Conservation (phyloP, 2,888 invertebrate genomes). For the Lomographa bimaculata region DNA sequence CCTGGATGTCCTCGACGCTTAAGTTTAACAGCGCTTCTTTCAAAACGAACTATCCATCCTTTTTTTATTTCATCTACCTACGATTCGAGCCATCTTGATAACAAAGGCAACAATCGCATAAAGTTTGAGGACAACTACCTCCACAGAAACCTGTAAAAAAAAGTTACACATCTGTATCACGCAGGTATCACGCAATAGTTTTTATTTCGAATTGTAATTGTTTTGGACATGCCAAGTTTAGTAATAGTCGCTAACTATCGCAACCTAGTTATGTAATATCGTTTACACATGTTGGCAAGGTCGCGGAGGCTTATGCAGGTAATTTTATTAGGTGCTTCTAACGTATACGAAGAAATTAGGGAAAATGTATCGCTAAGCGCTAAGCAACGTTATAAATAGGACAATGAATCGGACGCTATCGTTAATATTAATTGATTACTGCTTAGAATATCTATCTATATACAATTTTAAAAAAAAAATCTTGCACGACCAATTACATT, state of each 20-base stretch:
- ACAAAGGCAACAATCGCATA: conserved; percentile 11
- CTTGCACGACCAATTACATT: no score
- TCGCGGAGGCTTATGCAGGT: conserved; percentile 32
- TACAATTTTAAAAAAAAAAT: no score
- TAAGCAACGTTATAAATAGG: no score
- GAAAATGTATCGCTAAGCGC: not conserved
- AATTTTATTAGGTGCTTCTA: conserved; percentile 15
- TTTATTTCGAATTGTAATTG: conserved; percentile 51
- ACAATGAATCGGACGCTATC: no score
- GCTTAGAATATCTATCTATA: no score
- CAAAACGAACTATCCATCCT: no score
- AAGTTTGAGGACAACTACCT: conserved; percentile 23
- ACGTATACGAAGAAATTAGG: conserved; percentile 1
- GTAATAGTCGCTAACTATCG: conserved; percentile 46
- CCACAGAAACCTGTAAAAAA: conserved; percentile 16
- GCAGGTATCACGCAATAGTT: conserved; percentile 43
- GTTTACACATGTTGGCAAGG: conserved; percentile 63
- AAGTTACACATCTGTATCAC: conserved; percentile 41
- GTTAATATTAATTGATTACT: no score
- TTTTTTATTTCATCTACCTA: conserved; percentile 1
- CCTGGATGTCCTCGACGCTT: no score
- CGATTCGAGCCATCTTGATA: not conserved
- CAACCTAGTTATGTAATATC: conserved; percentile 67
- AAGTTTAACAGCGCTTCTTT: no score
- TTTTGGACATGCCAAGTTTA: conserved; percentile 57